Conservation (phyloP, 2,888 invertebrate species). For the Petrophora chlorosata region DNA sequence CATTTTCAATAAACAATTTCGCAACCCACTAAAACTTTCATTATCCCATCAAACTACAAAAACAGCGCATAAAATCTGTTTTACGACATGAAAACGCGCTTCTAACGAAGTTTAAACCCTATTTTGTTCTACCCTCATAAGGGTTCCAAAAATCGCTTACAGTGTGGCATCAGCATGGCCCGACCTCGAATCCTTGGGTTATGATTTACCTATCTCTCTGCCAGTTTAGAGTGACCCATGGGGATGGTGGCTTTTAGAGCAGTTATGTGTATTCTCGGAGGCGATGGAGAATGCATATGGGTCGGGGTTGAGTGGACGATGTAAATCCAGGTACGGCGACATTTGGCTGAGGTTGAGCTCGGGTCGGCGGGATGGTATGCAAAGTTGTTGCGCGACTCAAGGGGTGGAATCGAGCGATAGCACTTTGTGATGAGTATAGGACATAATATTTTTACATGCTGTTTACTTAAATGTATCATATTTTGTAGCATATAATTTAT, state of each 20-base stretch:
- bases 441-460: background rate
- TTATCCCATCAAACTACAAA: slow-evolving; percentile 25
- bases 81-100: slow-evolving; percentile 23
- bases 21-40: slow-evolving; percentile 20
- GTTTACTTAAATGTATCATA: background rate
- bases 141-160: slow-evolving; percentile 54
- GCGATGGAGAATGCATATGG: slow-evolving; percentile 29
- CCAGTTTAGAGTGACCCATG: slow-evolving; percentile 35
- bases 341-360: slow-evolving; percentile 62
- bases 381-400: slow-evolving; percentile 26
- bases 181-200: slow-evolving; percentile 45
- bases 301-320: slow-evolving; percentile 43
- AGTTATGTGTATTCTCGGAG: slow-evolving; percentile 6
- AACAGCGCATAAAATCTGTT: slow-evolving; percentile 23
- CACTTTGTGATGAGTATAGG: no score
- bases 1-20: slow-evolving; percentile 23
- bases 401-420: slow-evolving; percentile 14
- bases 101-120: slow-evolving; percentile 35
- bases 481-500: no score
- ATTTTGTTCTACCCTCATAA: slow-evolving; percentile 37
- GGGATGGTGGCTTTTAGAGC: slow-evolving; percentile 9
- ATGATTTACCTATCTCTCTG: slow-evolving; percentile 46
- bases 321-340: slow-evolving; percentile 60
- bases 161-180: slow-evolving; percentile 46
- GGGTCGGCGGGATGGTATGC: slow-evolving; percentile 31